Base-by-base conservation (phyloP, 2,113 vertebrate species). In the Verasper variegatus region DNA sequence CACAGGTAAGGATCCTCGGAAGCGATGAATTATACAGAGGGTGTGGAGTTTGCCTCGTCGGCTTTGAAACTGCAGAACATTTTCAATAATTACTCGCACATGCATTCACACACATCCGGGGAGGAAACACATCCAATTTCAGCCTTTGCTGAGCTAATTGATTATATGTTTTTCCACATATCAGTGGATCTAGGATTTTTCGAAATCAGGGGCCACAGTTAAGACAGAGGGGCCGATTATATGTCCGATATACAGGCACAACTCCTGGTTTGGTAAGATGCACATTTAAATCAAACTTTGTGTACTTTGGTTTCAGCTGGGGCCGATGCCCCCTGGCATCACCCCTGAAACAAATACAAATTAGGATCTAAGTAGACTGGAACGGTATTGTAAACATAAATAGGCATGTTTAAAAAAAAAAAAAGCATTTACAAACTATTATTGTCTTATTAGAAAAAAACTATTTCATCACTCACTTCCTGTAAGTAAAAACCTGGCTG, bases 121-220 rank as follows among this genome's bases (percentile, higher is more conserved):
- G 54, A 82, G 78, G 24, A 77, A 56, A 52, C 51, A 8, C 52
- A 26, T 76, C 47, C 31, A 77, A 79, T 62, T 68, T 83, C 47
- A 71, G 54, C 59, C 80, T 57, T 70, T 68, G 23, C 66, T 31
- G 0, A 63, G 63, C 4, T 79, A 59, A 84, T 77, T 81, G 31
- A 45, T 62, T 68, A 55, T 60, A 67, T 62, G 61, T 40, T 65
- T 64, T 31, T 67, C 63, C 75, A 75, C 70, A 3, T 31, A 23
- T 58, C 58, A 42, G 40, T 13, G 40, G 40, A 42, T 42, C 11
- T 12, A 42, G 12, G 40, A 42, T 42, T 42, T 42, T 42, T 42
- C n/a, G n/a, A n/a, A n/a, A n/a, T n/a, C 40, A 42, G 40, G 12
- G 3, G 40, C 40, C 12, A 42, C 40, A 42, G 40, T 13, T 31